A percentile compares a stretch with the other conserved stretches of the same genome.
Conservation (phyloP, 2,113 vertebrate species). For the Acanthochromis polyacanthus region DNA sequence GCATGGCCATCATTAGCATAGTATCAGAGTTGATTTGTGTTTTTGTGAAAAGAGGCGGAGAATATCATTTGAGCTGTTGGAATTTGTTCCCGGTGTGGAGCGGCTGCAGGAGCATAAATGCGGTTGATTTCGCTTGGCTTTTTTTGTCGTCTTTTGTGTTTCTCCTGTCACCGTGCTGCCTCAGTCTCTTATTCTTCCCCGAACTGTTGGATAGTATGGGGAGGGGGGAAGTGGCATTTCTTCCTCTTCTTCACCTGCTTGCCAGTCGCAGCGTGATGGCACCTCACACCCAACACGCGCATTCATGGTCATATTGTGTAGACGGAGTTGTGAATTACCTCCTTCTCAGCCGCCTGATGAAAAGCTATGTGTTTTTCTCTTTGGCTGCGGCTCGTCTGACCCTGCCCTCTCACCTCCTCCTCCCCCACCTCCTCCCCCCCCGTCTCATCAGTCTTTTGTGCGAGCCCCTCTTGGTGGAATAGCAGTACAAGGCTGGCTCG, state of each 20-base stretch:
- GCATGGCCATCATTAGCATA: slow-evolving; percentile 75
- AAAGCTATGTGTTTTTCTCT: slow-evolving; percentile 81
- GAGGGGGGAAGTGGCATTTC: slow-evolving; percentile 62
- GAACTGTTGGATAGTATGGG: slow-evolving; percentile 60
- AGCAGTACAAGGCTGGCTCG: slow-evolving; percentile 62
- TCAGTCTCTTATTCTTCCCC: slow-evolving; percentile 57
- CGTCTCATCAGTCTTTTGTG: slow-evolving; percentile 76
- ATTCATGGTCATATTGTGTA: slow-evolving; percentile 69
- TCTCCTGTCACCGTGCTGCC: slow-evolving; percentile 35
- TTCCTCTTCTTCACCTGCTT: slow-evolving; percentile 73
- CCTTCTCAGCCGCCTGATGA: slow-evolving; percentile 74
- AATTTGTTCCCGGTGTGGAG: slow-evolving; percentile 39
- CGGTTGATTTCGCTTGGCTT: slow-evolving; percentile 60
- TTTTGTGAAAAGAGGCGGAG: slow-evolving; percentile 70
- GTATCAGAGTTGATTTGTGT: slow-evolving; percentile 71
- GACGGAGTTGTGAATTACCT: slow-evolving; percentile 82
- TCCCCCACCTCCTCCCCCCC: slow-evolving; percentile 9
- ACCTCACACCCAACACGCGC: slow-evolving; percentile 65
- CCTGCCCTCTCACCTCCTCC: slow-evolving; percentile 63
- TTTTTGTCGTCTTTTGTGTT: slow-evolving; percentile 46
- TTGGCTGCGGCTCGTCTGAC: slow-evolving; percentile 76
- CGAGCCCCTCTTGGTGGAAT: slow-evolving; percentile 68
- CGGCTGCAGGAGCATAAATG: slow-evolving; percentile 39
- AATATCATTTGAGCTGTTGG: slow-evolving; percentile 64
- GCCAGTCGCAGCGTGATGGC: slow-evolving; percentile 66